Evolutionary conservation across 1,140 invertebrate species (phyloP).

Genomic region (Megathymus violae): DNA sequence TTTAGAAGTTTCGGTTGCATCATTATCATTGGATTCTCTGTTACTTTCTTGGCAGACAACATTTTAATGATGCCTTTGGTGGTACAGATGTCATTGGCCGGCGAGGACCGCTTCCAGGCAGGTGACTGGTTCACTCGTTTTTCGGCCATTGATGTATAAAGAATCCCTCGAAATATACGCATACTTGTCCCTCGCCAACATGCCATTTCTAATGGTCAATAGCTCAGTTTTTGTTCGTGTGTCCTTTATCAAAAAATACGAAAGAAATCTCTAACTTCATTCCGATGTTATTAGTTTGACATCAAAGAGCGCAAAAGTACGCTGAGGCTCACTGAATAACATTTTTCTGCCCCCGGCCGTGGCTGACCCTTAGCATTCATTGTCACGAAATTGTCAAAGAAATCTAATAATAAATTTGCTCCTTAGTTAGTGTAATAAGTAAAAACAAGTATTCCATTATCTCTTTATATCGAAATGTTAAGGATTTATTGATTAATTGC

Average conservation of each 20-base stretch:
- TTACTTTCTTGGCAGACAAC: no score
- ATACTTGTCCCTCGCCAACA: no score
- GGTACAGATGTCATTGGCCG: no score
- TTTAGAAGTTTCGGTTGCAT: no score
- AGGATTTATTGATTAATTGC: not conserved
- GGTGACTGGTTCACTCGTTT: no score
- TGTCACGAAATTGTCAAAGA: slow-evolving; percentile 17
- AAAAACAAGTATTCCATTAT: not conserved
- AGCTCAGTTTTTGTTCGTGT: not conserved
- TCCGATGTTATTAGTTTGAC: slow-evolving; percentile 27
- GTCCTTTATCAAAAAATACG: slow-evolving; percentile 13
- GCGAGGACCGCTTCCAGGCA: no score
- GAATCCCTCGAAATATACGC: no score
- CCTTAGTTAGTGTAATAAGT: not conserved
- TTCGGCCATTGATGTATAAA: no score
- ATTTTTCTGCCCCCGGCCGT: slow-evolving; percentile 3
- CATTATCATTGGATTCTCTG: no score
- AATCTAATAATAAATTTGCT: not conserved
- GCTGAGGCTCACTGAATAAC: slow-evolving; percentile 14
- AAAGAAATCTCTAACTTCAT: slow-evolving; percentile 20
- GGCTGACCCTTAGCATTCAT: not conserved
- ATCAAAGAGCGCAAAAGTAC: slow-evolving; percentile 24
- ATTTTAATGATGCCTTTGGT: no score
- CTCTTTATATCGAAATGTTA: not conserved
- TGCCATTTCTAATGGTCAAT: not conserved